phyloP scores from a whole-genome alignment of 1,140 invertebrate species.

The Helicoverpa armigera region DNA sequence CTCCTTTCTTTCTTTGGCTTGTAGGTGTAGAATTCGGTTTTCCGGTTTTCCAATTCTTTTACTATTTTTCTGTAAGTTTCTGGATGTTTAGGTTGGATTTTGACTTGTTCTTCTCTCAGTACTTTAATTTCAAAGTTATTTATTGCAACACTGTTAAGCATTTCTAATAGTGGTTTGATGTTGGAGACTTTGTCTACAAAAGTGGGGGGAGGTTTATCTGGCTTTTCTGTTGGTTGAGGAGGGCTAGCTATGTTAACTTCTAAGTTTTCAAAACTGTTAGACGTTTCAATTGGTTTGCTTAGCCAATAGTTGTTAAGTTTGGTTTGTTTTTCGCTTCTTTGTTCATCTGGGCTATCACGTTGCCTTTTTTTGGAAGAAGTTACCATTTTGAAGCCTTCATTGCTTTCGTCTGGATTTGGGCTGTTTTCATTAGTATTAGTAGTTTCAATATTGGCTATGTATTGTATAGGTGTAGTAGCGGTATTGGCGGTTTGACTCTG shows the following conservation, averaged over 20 bases:
- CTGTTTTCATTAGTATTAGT: not conserved
- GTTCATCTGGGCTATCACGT: not conserved
- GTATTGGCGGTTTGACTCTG: not conserved
- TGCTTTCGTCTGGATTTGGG: not conserved
- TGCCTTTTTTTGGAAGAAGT: not conserved
- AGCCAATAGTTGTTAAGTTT: not conserved
- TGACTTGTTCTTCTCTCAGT: slow-evolving; percentile 30
- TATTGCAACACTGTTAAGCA: slow-evolving; percentile 1
- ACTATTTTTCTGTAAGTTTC: slow-evolving; percentile 28
- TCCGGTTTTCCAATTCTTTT: slow-evolving; percentile 7
- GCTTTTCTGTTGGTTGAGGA: not conserved
- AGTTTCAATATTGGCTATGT: not conserved
- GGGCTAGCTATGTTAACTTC: not conserved
- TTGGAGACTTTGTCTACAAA: slow-evolving; percentile 35
- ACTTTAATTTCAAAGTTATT: slow-evolving; percentile 39
- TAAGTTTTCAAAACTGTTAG: not conserved
- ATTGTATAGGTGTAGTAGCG: not conserved
- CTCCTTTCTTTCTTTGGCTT: slow-evolving; percentile 52
- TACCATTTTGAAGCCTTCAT: not conserved
- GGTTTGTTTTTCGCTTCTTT: not conserved
- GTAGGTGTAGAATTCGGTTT: slow-evolving; percentile 51
- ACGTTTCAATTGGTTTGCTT: not conserved
- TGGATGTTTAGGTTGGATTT: slow-evolving; percentile 35
- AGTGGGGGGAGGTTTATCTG: slow-evolving; percentile 28
- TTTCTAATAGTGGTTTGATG: slow-evolving; percentile 23